Evolutionary conservation across 2,888 invertebrate species (phyloP).

Genomic region (Strigamia crassipes): DNA sequence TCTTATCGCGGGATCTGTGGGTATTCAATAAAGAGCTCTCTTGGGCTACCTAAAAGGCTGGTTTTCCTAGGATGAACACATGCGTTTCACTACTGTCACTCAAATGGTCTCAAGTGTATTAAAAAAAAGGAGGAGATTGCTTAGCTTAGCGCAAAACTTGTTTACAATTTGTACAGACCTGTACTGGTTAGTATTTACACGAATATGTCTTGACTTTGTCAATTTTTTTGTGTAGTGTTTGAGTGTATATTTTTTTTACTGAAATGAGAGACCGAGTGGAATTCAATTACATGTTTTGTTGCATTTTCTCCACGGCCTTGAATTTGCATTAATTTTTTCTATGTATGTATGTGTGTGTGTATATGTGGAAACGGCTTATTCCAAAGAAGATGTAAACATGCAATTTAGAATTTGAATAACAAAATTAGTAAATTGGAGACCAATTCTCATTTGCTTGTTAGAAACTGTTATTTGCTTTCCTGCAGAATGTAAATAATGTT

Average conservation of each 20-base stretch:
- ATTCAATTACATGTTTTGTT: too few species aligned
- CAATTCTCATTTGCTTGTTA: not conserved
- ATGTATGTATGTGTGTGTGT: too few species aligned
- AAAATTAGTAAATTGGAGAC: not conserved
- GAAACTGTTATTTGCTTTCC: not conserved
- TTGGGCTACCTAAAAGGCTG: constrained; percentile 5
- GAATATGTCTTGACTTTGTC: not conserved
- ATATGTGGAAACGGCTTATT: too few species aligned
- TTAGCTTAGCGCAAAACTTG: not conserved
- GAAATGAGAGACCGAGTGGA: too few species aligned
- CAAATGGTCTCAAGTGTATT: constrained; percentile 4
- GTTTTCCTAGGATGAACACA: constrained; percentile 1
- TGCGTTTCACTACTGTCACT: constrained; percentile 18
- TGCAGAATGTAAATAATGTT: not conserved
- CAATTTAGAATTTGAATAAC: not conserved
- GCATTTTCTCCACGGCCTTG: too few species aligned
- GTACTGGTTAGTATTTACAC: not conserved
- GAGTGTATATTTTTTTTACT: too few species aligned
- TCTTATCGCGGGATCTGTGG: constrained; percentile 22
- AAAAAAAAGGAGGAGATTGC: not conserved
- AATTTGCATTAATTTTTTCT: too few species aligned
- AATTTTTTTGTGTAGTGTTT: too few species aligned
- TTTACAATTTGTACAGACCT: not conserved
- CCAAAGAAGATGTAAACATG: not conserved
- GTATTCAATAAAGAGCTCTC: constrained; percentile 22